Conservation (phyloP, 2,888 invertebrate species). For the Zaprionus obscuricornis region DNA sequence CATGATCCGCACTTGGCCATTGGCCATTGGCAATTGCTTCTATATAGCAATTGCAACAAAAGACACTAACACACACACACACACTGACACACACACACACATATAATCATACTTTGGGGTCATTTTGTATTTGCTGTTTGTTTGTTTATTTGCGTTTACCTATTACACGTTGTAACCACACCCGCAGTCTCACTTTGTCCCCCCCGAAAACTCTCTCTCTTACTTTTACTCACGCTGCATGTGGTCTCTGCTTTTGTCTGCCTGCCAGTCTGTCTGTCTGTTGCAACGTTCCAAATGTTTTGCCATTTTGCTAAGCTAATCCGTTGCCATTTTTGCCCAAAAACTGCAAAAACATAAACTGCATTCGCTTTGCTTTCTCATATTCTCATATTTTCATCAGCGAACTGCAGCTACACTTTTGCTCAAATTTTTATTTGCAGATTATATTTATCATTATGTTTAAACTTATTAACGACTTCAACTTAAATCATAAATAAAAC, state of each 20-base stretch:
- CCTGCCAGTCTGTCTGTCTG: not conserved
- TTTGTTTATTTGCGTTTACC: slow-evolving; percentile 66
- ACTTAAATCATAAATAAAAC: too few species aligned
- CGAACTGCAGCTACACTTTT: slow-evolving; percentile 31
- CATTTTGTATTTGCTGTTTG: slow-evolving; percentile 55
- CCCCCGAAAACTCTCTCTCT: not conserved
- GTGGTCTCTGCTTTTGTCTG: too few species aligned
- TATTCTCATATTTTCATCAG: too few species aligned
- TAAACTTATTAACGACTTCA: too few species aligned
- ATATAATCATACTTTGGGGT: slow-evolving; percentile 40
- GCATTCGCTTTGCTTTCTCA: too few species aligned
- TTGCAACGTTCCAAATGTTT: slow-evolving; percentile 35
- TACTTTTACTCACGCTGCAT: too few species aligned
- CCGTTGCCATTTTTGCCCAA: slow-evolving; percentile 51
- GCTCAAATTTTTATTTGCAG: too few species aligned
- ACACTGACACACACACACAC: slow-evolving; percentile 10
- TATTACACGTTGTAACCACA: slow-evolving; percentile 48
- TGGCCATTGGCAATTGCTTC: slow-evolving; percentile 35
- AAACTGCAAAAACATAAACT: slow-evolving; percentile 50
- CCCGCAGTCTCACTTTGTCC: not conserved
- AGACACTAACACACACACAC: slow-evolving; percentile 20
- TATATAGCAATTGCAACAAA: not conserved
- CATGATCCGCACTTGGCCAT: slow-evolving; percentile 48
- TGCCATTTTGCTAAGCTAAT: slow-evolving; percentile 59
- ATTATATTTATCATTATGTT: too few species aligned